These are phyloP conservation scores for Drosophila setifemur DNA, from an alignment of 1,140 invertebrate genomes.

Conservation along the genomic window DNA sequence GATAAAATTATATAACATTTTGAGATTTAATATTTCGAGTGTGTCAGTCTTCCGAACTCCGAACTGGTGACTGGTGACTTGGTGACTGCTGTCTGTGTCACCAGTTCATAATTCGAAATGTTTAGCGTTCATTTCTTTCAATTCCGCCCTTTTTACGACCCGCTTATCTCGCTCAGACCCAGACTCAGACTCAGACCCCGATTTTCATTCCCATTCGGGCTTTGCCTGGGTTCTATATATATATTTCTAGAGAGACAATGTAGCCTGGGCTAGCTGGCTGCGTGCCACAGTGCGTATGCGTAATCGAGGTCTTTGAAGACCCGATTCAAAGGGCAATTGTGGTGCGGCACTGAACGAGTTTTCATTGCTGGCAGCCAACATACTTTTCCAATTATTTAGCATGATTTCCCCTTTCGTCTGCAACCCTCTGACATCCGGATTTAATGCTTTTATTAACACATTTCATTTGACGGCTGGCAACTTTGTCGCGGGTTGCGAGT, in stretches of 20 bases:
- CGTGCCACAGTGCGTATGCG: constrained; percentile 21
- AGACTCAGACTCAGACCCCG: too few relatives aligned
- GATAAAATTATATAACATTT: too few relatives aligned
- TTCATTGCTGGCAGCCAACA: constrained; percentile 14
- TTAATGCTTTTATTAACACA: constrained; percentile 26
- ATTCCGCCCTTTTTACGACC: constrained; percentile 24
- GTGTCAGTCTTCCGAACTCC: background rate
- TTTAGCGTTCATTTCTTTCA: constrained; percentile 21
- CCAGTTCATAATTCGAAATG: constrained; percentile 25
- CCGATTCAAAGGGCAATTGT: constrained; percentile 5
- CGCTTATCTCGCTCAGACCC: background rate
- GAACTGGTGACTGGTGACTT: too few relatives aligned
- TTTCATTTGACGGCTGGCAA: constrained; percentile 23
- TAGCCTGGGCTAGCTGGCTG: background rate
- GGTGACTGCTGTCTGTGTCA: constrained; percentile 11
- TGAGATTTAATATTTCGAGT: too few relatives aligned
- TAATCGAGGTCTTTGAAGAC: background rate
- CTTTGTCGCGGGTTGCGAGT: background rate
- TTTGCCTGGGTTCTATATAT: background rate
- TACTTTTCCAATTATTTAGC: constrained; percentile 19
- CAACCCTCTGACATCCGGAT: background rate
- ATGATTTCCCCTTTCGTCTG: background rate
- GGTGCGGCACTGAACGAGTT: background rate
- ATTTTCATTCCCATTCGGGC: background rate
- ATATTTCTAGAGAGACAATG: background rate